Evolutionary conservation across 2,113 vertebrate species (phyloP).

Genomic region (Scomber scombrus): DNA sequence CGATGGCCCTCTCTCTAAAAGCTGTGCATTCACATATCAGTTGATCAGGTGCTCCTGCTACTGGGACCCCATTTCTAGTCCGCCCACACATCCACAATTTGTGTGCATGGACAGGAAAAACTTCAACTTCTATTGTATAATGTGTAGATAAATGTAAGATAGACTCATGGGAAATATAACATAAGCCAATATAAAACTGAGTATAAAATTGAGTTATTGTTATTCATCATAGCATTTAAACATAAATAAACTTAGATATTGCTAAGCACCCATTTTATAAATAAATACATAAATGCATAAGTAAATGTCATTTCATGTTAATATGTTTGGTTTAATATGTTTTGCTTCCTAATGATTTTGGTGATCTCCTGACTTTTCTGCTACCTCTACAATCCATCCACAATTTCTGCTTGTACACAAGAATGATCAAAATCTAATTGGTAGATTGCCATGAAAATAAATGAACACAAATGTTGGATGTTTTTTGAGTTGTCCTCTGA

Average conservation of each 20-base stretch:
- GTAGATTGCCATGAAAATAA: too few relatives aligned
- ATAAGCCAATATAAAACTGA: not conserved
- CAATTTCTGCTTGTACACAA: too few relatives aligned
- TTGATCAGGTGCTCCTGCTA: conserved; percentile 60
- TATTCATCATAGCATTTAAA: not conserved
- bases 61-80: conserved; percentile 48
- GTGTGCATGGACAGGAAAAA: conserved; percentile 1
- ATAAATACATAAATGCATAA: too few relatives aligned
- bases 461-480: too few relatives aligned
- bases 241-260: too few relatives aligned
- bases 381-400: too few relatives aligned
- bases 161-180: not conserved
- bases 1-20: conserved; percentile 57
- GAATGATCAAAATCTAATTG: too few relatives aligned
- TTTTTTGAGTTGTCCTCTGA: too few relatives aligned
- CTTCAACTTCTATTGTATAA: not conserved
- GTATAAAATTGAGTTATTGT: too few relatives aligned
- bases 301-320: too few relatives aligned
- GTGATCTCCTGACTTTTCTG: conserved; percentile 16
- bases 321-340: too few relatives aligned
- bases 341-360: not conserved
- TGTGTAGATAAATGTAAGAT: not conserved
- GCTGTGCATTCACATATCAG: conserved; percentile 48
- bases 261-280: too few relatives aligned
- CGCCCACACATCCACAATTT: conserved; percentile 29